These are phyloP conservation scores for Ascaphus truei DNA, from an alignment of 2,113 vertebrate species.

Conservation along the genomic window DNA sequence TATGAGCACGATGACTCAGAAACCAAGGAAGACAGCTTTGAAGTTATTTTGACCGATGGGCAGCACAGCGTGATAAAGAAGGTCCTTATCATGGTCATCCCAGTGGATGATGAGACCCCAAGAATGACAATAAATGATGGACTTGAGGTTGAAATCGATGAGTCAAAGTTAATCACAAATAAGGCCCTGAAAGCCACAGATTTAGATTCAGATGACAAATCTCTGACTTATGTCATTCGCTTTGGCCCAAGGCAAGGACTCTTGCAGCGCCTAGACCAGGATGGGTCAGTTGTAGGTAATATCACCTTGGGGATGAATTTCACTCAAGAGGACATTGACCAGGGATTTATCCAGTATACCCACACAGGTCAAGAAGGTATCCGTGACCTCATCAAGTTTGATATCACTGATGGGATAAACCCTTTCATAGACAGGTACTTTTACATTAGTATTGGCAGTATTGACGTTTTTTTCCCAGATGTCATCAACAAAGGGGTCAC, in stretches of 20 bases:
- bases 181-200: slow-evolving; percentile 57
- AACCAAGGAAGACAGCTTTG: slow-evolving; percentile 54
- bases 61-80: slow-evolving; percentile 48
- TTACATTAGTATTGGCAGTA: slow-evolving; percentile 45
- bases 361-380: slow-evolving; percentile 50
- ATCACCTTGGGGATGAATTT: slow-evolving; percentile 57
- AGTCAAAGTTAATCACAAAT: slow-evolving; percentile 49
- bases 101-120: slow-evolving; percentile 54
- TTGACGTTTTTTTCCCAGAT: slow-evolving; percentile 48
- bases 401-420: slow-evolving; percentile 62
- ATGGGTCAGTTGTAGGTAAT: slow-evolving; percentile 55
- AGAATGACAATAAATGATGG: slow-evolving; percentile 48
- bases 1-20: slow-evolving; percentile 63
- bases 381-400: slow-evolving; percentile 58
- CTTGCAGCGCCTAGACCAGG: slow-evolving; percentile 65
- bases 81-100: slow-evolving; percentile 49
- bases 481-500: slow-evolving; percentile 54
- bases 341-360: slow-evolving; percentile 44
- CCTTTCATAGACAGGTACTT: slow-evolving; percentile 49
- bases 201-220: slow-evolving; percentile 52
- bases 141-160: slow-evolving; percentile 48
- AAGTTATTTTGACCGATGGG: slow-evolving; percentile 53
- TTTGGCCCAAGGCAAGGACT: slow-evolving; percentile 53
- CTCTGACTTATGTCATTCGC: slow-evolving; percentile 52
- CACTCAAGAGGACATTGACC: slow-evolving; percentile 59